Evolutionary conservation across 2,113 vertebrate species (phyloP).

Genomic region (Steatornis caripensis): DNA sequence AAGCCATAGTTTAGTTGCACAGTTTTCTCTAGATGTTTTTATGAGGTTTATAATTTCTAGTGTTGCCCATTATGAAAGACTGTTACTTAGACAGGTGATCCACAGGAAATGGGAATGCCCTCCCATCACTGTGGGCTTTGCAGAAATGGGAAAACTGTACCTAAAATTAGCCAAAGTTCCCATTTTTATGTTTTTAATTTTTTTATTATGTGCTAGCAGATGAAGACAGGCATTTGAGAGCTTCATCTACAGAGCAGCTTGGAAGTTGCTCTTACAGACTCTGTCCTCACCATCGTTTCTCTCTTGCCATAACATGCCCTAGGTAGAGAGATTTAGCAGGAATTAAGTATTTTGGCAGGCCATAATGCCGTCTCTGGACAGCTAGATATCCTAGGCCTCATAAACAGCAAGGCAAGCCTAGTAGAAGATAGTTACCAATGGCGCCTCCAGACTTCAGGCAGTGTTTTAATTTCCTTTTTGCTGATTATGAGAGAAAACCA

Average conservation of each 20-base stretch:
- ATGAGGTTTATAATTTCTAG: not conserved
- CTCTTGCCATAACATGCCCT: too few species aligned
- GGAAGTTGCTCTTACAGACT: not conserved
- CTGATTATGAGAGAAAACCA: not conserved
- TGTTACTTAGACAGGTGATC: not conserved
- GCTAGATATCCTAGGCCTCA: not conserved
- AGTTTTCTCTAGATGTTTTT: not conserved
- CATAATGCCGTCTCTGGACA: not conserved
- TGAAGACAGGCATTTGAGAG: not conserved
- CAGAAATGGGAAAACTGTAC: not conserved
- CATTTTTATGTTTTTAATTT: not conserved
- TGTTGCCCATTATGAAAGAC: not conserved
- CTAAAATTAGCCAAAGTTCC: not conserved
- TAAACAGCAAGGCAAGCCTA: not conserved
- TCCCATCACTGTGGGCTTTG: not conserved
- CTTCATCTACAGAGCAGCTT: not conserved
- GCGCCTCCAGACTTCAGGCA: not conserved
- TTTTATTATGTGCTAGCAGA: not conserved
- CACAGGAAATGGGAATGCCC: not conserved
- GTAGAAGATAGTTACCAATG: not conserved
- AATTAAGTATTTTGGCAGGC: not conserved
- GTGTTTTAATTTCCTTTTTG: not conserved
- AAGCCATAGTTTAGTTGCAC: not conserved
- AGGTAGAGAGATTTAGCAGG: not conserved
- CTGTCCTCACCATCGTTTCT: not conserved